These are phyloP conservation scores for Heliconius hortense DNA, from an alignment of 2,888 invertebrate genomes.

Conservation along the genomic window DNA sequence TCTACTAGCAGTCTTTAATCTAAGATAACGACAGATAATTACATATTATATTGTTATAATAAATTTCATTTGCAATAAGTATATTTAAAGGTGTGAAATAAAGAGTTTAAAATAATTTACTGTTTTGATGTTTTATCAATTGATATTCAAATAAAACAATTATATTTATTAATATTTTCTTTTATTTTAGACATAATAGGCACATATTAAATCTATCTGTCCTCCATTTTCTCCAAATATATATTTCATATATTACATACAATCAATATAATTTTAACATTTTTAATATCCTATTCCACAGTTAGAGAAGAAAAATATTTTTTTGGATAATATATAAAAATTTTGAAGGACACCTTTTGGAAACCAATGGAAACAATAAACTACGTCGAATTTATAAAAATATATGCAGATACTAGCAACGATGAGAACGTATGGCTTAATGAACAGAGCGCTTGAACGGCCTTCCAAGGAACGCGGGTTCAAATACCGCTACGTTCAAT, in stretches of 20 bases:
- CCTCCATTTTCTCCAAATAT: background rate
- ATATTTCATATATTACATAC: background rate
- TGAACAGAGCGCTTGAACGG: too few species aligned
- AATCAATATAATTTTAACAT: too few species aligned
- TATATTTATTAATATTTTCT: background rate
- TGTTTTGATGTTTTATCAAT: background rate
- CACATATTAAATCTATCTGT: background rate
- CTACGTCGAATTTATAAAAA: too few species aligned
- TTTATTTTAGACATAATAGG: slow-evolving; percentile 4
- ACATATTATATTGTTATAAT: background rate
- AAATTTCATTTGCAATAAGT: background rate
- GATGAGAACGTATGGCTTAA: too few species aligned
- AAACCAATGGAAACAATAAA: too few species aligned
- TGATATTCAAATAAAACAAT: background rate
- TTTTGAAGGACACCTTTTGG: too few species aligned
- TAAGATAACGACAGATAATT: background rate
- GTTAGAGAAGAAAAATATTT: too few species aligned
- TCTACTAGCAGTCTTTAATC: background rate
- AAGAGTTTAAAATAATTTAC: background rate
- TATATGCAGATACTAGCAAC: too few species aligned
- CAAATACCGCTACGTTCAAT: too few species aligned
- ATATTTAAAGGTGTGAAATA: background rate
- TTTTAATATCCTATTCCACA: too few species aligned
- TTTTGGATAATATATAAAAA: too few species aligned
- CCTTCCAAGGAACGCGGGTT: too few species aligned